Evolutionary conservation across 1,140 invertebrate genomes (phyloP).

Genomic region (Macrotrachela quadricornifera): DNA sequence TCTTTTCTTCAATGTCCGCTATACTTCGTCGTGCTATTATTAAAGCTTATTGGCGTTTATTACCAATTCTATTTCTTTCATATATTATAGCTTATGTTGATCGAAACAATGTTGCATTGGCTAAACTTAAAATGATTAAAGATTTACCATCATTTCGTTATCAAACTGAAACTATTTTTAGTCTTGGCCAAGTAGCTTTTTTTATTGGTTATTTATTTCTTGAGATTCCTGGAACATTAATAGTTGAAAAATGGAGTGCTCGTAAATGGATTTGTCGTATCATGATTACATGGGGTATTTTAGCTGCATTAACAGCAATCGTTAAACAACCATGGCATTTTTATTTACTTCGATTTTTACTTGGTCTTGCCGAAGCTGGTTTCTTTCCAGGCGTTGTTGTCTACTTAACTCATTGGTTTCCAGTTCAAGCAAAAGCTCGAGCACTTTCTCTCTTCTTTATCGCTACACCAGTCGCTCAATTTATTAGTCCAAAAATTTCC

Average conservation of each 20-base stretch:
- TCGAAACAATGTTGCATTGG: too few relatives aligned
- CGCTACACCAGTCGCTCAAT: too few relatives aligned
- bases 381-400: constrained; percentile 10
- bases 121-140: too few relatives aligned
- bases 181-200: constrained; percentile 4
- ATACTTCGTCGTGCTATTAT: too few relatives aligned
- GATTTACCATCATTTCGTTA: too few relatives aligned
- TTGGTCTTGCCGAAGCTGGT: constrained; percentile 8
- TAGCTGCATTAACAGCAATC: constrained; percentile 4
- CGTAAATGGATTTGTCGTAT: constrained; percentile 6
- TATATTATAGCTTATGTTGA: too few relatives aligned
- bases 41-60: too few relatives aligned
- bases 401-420: constrained; percentile 8
- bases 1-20: too few relatives aligned
- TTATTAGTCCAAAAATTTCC: too few relatives aligned
- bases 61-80: too few relatives aligned
- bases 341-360: constrained; percentile 10
- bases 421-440: background rate
- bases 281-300: constrained; percentile 8
- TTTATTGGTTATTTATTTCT: constrained; percentile 10
- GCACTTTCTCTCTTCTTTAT: background rate
- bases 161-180: constrained; percentile 2
- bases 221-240: constrained; percentile 9
- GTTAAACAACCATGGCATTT: background rate
- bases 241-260: constrained; percentile 5